A percentile compares a stretch with the other conserved stretches of the same genome.
phyloP scores from a whole-genome alignment of 2,888 invertebrate genomes.

The Hetaerina titia region DNA sequence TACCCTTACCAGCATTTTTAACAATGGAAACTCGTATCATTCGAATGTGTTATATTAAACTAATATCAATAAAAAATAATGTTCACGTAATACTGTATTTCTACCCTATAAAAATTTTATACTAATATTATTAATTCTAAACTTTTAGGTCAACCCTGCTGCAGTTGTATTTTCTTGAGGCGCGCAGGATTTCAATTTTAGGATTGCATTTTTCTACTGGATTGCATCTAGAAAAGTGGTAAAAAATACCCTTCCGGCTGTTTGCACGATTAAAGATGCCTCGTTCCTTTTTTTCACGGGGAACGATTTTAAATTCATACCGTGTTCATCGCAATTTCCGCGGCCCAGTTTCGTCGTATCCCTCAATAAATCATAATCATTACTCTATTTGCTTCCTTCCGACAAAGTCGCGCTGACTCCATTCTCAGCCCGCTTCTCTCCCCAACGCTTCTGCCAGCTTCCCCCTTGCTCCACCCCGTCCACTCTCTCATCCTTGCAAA shows the following conservation, averaged over 20 bases:
- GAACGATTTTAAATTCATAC: neutral
- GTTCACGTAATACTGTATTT: no score
- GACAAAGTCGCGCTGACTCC: neutral
- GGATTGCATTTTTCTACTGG: neutral
- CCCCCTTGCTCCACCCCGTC: neutral
- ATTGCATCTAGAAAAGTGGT: neutral
- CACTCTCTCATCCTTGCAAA: neutral
- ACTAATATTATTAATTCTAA: no score
- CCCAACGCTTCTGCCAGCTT: neutral
- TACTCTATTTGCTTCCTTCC: neutral
- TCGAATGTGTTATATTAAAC: no score
- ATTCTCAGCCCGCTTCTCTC: neutral
- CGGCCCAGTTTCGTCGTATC: neutral
- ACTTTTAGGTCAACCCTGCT: no score
- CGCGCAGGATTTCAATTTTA: neutral
- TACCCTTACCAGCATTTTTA: no score
- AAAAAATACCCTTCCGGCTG: neutral
- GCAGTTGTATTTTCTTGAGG: no score
- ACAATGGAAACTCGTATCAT: no score
- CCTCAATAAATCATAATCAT: conserved; percentile 35
- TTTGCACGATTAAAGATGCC: neutral
- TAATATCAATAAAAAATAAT: no score
- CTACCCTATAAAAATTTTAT: no score
- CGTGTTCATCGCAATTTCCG: conserved; percentile 8
- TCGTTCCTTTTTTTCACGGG: neutral